phyloP scores from a whole-genome alignment of 2,113 vertebrate genomes.

The Corythornis vintsioides region DNA sequence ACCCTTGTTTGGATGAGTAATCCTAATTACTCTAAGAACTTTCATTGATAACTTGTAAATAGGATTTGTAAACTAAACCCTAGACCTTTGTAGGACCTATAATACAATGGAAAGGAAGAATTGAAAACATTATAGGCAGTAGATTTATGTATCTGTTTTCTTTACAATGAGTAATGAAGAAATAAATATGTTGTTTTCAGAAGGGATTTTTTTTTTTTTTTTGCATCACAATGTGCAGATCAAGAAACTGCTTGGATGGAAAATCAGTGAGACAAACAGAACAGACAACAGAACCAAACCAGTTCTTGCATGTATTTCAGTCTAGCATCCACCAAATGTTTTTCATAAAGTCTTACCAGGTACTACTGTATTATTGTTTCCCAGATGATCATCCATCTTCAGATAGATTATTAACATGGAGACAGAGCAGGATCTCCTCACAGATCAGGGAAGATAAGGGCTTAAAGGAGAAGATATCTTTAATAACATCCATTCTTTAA shows the following conservation, averaged over 20 bases:
- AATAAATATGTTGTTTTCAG: background rate
- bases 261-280: background rate
- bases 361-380: background rate
- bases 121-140: background rate
- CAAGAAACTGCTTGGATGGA: background rate
- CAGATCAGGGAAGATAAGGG: background rate
- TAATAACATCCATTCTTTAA: background rate
- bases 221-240: background rate
- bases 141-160: background rate
- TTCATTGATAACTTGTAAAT: background rate
- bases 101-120: background rate
- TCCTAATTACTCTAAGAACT: conserved; percentile 10
- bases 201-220: background rate
- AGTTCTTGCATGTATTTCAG: background rate
- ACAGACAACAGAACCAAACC: background rate
- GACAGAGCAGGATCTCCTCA: background rate
- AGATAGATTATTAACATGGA: background rate
- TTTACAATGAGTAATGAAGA: background rate
- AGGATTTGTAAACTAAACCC: background rate
- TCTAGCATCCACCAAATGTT: background rate
- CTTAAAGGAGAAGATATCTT: background rate
- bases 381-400: background rate
- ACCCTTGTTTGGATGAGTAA: background rate
- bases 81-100: background rate
- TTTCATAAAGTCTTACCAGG: background rate